A percentile compares a stretch with the other conserved stretches of the same genome.
These are phyloP conservation scores for Vidua macroura DNA, from an alignment of 2,113 vertebrate genomes.

Conservation along the genomic window DNA sequence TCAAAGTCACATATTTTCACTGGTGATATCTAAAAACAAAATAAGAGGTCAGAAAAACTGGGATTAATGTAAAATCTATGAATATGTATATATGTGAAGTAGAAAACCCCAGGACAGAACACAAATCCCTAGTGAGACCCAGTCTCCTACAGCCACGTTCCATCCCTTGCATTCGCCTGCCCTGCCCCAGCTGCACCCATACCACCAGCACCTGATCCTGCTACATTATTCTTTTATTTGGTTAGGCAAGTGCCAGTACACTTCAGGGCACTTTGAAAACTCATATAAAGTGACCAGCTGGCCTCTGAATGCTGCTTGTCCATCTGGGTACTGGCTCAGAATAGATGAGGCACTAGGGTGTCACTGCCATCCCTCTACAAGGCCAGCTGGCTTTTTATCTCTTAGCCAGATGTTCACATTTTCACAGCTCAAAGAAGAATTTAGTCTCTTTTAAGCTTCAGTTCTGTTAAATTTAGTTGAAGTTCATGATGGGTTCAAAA, in stretches of 20 bases:
- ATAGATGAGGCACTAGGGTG: neutral
- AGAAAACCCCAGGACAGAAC: neutral
- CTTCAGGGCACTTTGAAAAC: neutral
- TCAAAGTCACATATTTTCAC: constrained; percentile 99
- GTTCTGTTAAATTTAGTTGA: neutral
- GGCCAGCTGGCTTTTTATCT: neutral
- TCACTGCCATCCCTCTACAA: neutral
- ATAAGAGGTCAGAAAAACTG: neutral
- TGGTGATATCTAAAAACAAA: constrained; percentile 83
- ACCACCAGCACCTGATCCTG: neutral
- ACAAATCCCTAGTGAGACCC: neutral
- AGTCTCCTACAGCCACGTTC: neutral
- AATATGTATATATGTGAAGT: neutral
- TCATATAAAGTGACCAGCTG: rapidly evolving
- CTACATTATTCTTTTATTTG: neutral
- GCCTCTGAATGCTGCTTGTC: neutral
- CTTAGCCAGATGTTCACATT: neutral
- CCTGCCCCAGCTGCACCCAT: neutral
- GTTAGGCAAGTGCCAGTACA: neutral
- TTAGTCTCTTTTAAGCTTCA: neutral
- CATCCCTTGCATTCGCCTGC: neutral
- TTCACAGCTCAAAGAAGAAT: neutral
- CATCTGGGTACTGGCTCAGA: neutral
- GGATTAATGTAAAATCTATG: neutral
- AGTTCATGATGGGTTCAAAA: neutral